phyloP scores from a whole-genome alignment of 2,888 invertebrate genomes.

The Eupeodes luniger region DNA sequence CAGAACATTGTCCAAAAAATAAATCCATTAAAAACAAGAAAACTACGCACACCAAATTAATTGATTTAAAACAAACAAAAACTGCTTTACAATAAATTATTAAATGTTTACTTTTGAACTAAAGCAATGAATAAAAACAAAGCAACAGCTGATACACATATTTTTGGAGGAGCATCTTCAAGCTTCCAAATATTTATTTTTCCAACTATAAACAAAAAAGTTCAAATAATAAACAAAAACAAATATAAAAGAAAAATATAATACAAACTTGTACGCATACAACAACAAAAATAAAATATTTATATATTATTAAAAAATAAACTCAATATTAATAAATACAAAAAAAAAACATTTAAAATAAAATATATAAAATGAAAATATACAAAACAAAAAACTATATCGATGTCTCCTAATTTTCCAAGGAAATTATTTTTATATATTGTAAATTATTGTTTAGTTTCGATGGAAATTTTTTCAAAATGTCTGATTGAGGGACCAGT shows the following conservation, averaged over 20 bases:
- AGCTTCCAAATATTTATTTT: constrained; percentile 27
- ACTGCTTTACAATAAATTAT: constrained; percentile 3
- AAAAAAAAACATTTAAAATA: constrained; percentile 32
- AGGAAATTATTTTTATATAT: constrained; percentile 73
- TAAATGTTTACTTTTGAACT: constrained; percentile 6
- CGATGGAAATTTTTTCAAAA: constrained; percentile 83
- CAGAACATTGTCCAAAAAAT: neutral
- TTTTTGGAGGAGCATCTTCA: neutral
- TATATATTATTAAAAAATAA: constrained; percentile 75
- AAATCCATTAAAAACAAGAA: constrained; percentile 2
- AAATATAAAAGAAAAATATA: constrained; percentile 21
- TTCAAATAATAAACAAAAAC: constrained; percentile 55
- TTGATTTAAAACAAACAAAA: neutral
- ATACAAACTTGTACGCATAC: constrained; percentile 42
- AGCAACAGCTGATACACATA: constrained; percentile 11
- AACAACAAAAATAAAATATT: constrained; percentile 31
- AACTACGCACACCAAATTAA: constrained; percentile 13
- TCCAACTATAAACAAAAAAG: constrained; percentile 46
- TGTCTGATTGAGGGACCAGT: constrained; percentile 85
- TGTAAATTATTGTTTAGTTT: constrained; percentile 75
- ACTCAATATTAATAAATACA: constrained; percentile 77
- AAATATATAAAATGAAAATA: constrained; percentile 68
- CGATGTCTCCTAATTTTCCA: constrained; percentile 76
- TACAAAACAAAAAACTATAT: constrained; percentile 74
- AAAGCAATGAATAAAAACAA: constrained; percentile 3